Base-by-base conservation (phyloP, 64 coral and sea anemone genomes). In the Montipora sp. region DNA sequence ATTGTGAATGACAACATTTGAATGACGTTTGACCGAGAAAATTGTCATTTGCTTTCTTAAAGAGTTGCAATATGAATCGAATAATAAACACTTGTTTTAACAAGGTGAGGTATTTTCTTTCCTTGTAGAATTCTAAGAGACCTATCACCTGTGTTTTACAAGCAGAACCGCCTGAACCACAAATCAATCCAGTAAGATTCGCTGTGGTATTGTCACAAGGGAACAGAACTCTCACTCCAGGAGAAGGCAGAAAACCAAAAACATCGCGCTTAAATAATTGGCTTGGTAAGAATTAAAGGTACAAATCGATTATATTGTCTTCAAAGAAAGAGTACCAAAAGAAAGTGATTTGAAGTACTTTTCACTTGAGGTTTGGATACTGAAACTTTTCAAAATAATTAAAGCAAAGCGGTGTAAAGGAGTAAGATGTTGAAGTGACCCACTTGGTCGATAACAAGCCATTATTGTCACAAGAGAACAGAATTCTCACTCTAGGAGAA, bases 391-490 rank as follows among this genome's bases (percentile, higher is more conserved):
- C 1, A 36, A 36, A 36, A 2, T 36, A 36, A 36, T 36, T 36
- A 36, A 36, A 36, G 0, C 36, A 36, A 36, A 36, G 36, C 36
- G 2, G 36, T 36, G 36, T 36, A 36, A 36, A 36, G 36, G 36
- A 36, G 36, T 36, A 36, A 36, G 36, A 2, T 36, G 36, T 36
- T 36, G 36, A 36, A 36, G 36, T 36, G 36, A 36, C 27, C 27
- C 27, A 36, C 36, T 36, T 2, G 36, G 36, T 36, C 36, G 36
- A 36, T 36, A 36, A 36, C 36, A 36, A 36, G 36, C 36, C 36
- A 36, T 36, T 57, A 57, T 57, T 85, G 49, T 68, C 82, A 45
- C 63, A 85, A 72, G 82, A 66, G 18, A 48, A 85, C 43, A 85
- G 50, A 46, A 45, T 72, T 16, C 65, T 85, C 48, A 49, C 1